Percentiles rank a stretch among this genome's conserved stretches.
Conservation (phyloP, 2,888 invertebrate species). For the Spodoptera littoralis region DNA sequence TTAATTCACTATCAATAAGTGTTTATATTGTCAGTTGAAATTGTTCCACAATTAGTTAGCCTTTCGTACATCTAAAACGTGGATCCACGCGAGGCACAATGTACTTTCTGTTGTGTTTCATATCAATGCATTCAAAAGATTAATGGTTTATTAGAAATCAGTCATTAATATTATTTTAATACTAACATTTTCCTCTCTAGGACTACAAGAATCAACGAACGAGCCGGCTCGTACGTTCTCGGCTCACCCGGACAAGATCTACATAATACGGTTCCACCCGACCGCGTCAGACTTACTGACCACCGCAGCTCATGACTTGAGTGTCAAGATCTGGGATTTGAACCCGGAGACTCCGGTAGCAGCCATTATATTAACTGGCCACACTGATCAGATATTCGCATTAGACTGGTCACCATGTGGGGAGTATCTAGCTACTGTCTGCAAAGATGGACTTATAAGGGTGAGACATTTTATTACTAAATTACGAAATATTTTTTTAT, state of each 20-base stretch:
- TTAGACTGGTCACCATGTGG: conserved; percentile 98
- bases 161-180: no score
- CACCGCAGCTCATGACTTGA: conserved; percentile 97
- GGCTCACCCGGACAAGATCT: conserved; percentile 97
- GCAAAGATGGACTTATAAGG: conserved; percentile 95
- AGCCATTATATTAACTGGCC: conserved; percentile 90
- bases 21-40: no score
- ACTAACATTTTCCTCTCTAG: conserved; percentile 60
- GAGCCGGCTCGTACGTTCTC: conserved; percentile 90
- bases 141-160: no score
- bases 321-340: conserved; percentile 96
- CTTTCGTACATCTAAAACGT: no score
- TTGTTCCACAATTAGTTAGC: no score
- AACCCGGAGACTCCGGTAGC: conserved; percentile 72
- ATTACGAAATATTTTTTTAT: no score
- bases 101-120: no score
- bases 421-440: conserved; percentile 94
- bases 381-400: conserved; percentile 96
- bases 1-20: no score
- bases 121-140: no score
- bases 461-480: conserved; percentile 65
- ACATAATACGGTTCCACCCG: conserved; percentile 95
- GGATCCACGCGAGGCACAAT: no score
- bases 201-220: conserved; percentile 93
- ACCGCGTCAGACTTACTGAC: conserved; percentile 95